Evolutionary conservation across 30 jellyfish, hydroid and myxozoan genomes (phyloP).

Genomic region (Sanderia malayensis): DNA sequence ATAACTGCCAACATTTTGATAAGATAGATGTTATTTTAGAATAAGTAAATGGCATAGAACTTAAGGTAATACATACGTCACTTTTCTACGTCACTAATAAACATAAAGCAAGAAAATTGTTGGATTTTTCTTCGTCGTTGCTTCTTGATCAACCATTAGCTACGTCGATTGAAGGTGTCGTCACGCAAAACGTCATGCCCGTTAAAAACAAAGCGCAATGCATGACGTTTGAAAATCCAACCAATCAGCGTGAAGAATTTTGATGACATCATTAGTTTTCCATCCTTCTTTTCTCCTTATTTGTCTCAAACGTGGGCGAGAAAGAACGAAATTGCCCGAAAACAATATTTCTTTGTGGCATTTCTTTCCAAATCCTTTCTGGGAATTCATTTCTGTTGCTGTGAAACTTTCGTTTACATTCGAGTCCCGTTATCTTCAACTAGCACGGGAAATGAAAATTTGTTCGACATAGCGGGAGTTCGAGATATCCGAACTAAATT

Average conservation of each 20-base stretch:
- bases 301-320: too few relatives aligned
- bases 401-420: too few relatives aligned
- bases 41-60: constrained; percentile 11
- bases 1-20: too few relatives aligned
- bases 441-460: too few relatives aligned
- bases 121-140: constrained; percentile 19
- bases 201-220: constrained; percentile 62
- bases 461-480: too few relatives aligned
- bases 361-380: too few relatives aligned
- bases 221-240: constrained; percentile 50
- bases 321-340: too few relatives aligned
- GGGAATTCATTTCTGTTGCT: too few relatives aligned
- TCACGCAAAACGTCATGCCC: constrained; percentile 74
- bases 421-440: too few relatives aligned
- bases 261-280: constrained; percentile 19
- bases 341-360: too few relatives aligned
- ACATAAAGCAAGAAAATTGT: constrained; percentile 28
- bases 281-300: constrained; percentile 30
- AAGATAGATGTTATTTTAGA: not conserved
- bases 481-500: too few relatives aligned
- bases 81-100: constrained; percentile 78
- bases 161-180: constrained; percentile 80
- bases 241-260: constrained; percentile 49
- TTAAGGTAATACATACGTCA: constrained; percentile 69
- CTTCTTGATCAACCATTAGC: constrained; percentile 29